Base-by-base conservation (phyloP, 2,113 vertebrate genomes). In the Phasianus colchicus region DNA sequence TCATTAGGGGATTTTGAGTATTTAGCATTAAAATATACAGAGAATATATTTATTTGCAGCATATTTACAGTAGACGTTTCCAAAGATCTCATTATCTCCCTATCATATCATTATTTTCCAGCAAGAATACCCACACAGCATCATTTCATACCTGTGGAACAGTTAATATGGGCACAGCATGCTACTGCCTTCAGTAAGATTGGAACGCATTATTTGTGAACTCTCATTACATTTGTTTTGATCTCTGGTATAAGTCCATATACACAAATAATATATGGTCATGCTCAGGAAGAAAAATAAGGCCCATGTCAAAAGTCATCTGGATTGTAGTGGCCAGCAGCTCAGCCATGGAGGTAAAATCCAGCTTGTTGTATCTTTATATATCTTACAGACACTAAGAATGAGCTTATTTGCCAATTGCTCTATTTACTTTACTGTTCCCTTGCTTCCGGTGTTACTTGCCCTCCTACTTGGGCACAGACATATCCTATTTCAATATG, bases 401-500 rank as follows among this genome's bases (percentile, higher is more conserved):
- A 64, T 34, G 9, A 27, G 8, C 2, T 63, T 8, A 13, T 86
- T 64, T 38, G n/a, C 27, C 27, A 64, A 43, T 20, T 76, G 20
- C 29, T 83, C 52, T 40, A 3, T 60, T 76, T 69, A 21, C 22
- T 80, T 69, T 42, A 40, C 27, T n/a, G 32, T 57, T 71, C 11
- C 52, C 11, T 54, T n/a, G 66, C 13, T 86, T 82, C 27, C 4
- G 1, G n/a, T 64, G 74, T 30, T 83, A 64, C 42, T 67, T 83
- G 40, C 30, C n/a, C 36, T 80, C 42, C 47, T 52, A 20, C 6
- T 27, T 70, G 19, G 45, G 71, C 16, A 47, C 32, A 66, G 45
- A 78, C 66, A 61, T 85, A 88, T 57, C 7, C 66, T 36, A 74
- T 93, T 95, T 95, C 91, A 88, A 65, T 85, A 82, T 90, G 55